Evolutionary conservation across 2,113 vertebrate genomes (phyloP).

Genomic region (Gobio gobio): DNA sequence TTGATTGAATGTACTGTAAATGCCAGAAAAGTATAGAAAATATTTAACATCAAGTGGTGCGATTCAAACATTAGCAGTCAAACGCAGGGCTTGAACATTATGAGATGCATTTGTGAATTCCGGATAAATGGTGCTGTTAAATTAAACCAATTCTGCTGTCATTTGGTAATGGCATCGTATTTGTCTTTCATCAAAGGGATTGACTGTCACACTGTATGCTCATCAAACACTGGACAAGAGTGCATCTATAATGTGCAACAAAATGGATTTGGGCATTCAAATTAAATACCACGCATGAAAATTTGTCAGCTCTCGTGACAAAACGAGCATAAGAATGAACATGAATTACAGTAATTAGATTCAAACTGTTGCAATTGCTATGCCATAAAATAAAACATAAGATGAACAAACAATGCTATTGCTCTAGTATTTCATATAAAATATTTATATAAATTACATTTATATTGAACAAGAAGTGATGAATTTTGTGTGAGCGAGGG

Average conservation of each 20-base stretch:
- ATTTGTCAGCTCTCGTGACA: not conserved
- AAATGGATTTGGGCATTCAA: not conserved
- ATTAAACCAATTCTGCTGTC: slow-evolving; percentile 8
- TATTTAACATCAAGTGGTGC: not conserved
- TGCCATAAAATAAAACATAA: not conserved
- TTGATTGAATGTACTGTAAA: not conserved
- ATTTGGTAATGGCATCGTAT: not conserved
- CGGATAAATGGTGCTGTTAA: not conserved
- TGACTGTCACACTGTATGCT: not conserved
- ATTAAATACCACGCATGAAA: not conserved
- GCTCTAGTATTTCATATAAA: not conserved
- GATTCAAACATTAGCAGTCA: not conserved
- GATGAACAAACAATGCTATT: not conserved
- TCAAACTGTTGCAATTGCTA: not conserved
- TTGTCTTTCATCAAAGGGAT: not conserved
- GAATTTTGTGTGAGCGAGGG: too few relatives aligned
- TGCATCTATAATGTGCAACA: not conserved
- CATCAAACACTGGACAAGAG: not conserved
- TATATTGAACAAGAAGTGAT: too few relatives aligned
- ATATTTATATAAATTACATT: not conserved
- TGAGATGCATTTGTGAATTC: not conserved
- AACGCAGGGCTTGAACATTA: not conserved
- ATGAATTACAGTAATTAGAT: not conserved
- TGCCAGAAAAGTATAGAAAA: not conserved
- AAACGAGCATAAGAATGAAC: slow-evolving; percentile 15